These are phyloP conservation scores for Oncorhynchus keta DNA, from an alignment of 2,113 vertebrate species.

Conservation along the genomic window DNA sequence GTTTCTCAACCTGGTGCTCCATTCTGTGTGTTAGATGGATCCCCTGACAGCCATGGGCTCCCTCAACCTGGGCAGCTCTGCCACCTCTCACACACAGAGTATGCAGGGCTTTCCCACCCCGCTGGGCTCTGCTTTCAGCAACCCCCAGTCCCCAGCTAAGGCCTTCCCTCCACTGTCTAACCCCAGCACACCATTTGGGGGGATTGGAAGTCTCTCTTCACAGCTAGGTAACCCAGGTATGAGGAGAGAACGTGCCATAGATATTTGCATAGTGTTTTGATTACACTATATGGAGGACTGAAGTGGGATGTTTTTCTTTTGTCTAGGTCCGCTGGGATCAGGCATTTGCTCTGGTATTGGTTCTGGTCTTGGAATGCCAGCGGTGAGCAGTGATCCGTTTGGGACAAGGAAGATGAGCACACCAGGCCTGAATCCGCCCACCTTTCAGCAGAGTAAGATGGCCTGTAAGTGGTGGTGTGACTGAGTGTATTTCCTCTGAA, in stretches of 20 bases:
- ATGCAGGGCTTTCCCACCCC: slow-evolving; percentile 94
- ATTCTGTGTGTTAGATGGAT: slow-evolving; percentile 79
- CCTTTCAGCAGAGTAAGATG: slow-evolving; percentile 99
- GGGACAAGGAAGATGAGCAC: slow-evolving; percentile 97
- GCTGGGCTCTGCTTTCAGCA: slow-evolving; percentile 93
- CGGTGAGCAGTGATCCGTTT: slow-evolving; percentile 91
- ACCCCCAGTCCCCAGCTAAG: slow-evolving; percentile 98
- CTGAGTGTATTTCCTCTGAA: slow-evolving; percentile 75
- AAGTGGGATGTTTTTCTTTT: not conserved
- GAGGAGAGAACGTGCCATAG: slow-evolving; percentile 1
- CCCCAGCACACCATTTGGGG: slow-evolving; percentile 92
- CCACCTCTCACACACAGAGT: slow-evolving; percentile 91
- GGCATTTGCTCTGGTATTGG: slow-evolving; percentile 76
- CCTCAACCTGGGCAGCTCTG: slow-evolving; percentile 86
- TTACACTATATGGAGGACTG: not conserved
- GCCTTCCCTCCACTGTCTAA: slow-evolving; percentile 92
- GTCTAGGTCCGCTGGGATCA: slow-evolving; percentile 83
- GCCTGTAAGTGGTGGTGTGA: slow-evolving; percentile 93
- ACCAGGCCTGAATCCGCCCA: slow-evolving; percentile 93
- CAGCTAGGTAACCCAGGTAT: slow-evolving; percentile 87
- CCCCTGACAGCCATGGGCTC: slow-evolving; percentile 92
- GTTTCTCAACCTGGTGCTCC: no score
- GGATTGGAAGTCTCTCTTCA: slow-evolving; percentile 88
- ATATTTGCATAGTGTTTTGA: not conserved
- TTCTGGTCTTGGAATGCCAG: slow-evolving; percentile 84